phyloP scores from a whole-genome alignment of 2,888 invertebrate genomes.

The Acleris sparsana region DNA sequence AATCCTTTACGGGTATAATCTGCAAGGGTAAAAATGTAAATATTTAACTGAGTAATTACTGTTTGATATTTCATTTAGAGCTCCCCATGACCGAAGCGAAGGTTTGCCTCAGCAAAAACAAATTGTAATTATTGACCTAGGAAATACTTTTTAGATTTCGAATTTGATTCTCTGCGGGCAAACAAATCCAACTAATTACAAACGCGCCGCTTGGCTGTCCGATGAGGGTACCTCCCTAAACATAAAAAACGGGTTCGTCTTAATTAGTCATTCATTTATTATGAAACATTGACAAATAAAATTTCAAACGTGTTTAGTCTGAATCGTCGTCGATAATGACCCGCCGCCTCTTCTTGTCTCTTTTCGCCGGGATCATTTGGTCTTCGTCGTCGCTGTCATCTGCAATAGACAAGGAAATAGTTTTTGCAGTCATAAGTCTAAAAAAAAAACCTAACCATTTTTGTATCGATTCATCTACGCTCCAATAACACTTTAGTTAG shows the following conservation, averaged over 20 bases:
- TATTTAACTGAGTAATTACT: conserved; percentile 27
- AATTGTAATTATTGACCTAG: conserved; percentile 19
- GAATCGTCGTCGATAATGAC: conserved; percentile 74
- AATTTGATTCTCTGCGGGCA: conserved; percentile 10
- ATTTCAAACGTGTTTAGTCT: conserved; percentile 48
- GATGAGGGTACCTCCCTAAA: conserved; percentile 6
- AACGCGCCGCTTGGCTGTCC: neutral
- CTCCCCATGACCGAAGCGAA: conserved; percentile 20
- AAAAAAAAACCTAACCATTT: no score
- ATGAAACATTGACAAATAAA: neutral
- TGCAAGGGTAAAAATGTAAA: conserved; percentile 24
- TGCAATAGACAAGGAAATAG: no score
- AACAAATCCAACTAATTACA: conserved; percentile 20
- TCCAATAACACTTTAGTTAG: no score
- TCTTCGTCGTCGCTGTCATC: conserved; percentile 65
- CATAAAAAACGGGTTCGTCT: conserved; percentile 14
- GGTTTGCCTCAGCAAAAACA: conserved; percentile 24
- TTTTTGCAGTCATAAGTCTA: no score
- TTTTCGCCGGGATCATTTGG: conserved; percentile 58
- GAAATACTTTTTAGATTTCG: conserved; percentile 19
- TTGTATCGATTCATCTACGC: no score
- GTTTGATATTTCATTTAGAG: conserved; percentile 31
- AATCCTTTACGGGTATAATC: conserved; percentile 14
- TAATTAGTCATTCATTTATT: conserved; percentile 14
- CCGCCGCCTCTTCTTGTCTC: conserved; percentile 61